Base-by-base conservation (phyloP, 2,888 invertebrate genomes). In the Aporophyla lueneburgensis region DNA sequence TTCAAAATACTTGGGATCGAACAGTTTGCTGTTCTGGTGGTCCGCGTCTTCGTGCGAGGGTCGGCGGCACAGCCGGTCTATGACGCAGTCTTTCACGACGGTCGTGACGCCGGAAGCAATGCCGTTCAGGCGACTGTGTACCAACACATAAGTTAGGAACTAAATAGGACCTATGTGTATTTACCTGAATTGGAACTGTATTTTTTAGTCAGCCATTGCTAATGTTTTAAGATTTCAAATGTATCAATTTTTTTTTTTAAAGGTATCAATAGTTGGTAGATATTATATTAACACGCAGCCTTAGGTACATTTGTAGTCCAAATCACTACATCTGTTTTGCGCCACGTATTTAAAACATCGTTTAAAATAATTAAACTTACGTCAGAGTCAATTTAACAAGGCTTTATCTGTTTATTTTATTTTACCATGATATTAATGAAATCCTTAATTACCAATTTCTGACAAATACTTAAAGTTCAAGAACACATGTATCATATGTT, bases 81-180 rank as follows among this genome's bases (percentile, higher is more conserved):
- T 97, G 87, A 98, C 97, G 93, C 97, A 97, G 93, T 97, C 97
- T 93, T 97, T 97, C 90, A 98, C 97, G 84, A 98, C 97, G 72
- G 97, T 97, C 54, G 97, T 97, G 85, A 98, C 97, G 69, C 98
- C 98, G 62, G 97, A 97, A 68, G 98, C 98, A 88, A 98, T 95
- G 89, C 98, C 98, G 93, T 97, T 98, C 89, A 98, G 94, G 87
- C 97, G 97, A 92, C 98, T 98, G 95, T 62, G 58, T 59, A 80
- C 33, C 77, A 80, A 76, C 71, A 79, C 43, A 71, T 59, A 27
- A 46, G 56, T 72, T 61, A 81, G 16, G 19, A 66, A 58, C n/a
- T 21, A 51, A 56, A 21, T 7, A 54, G 6, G 10, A 40, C 27
- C 6, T 59, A 27, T 65, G 21, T 21, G 1, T 24, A 40, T 4